These are phyloP conservation scores for Pituophis catenifer DNA, from an alignment of 2,113 vertebrate genomes.

Conservation along the genomic window DNA sequence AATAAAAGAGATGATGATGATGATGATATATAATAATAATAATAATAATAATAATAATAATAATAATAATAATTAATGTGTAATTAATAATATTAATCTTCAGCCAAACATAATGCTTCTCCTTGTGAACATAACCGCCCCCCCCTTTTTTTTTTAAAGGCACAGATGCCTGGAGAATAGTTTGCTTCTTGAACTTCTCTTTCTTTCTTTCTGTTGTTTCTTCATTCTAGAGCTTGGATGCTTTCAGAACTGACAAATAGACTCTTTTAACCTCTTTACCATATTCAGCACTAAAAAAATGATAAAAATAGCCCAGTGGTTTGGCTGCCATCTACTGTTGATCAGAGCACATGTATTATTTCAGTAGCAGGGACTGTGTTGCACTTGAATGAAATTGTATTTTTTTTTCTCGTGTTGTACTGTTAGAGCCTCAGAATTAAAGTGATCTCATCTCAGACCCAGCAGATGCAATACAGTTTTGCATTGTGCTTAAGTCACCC, in stretches of 20 bases:
- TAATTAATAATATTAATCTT: background rate
- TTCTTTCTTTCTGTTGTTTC: constrained; percentile 12
- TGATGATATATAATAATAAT: too few relatives aligned
- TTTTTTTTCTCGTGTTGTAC: constrained; percentile 12
- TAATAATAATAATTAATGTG: background rate
- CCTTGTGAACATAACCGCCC: too few relatives aligned
- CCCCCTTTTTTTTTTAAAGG: too few relatives aligned
- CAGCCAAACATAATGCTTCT: background rate
- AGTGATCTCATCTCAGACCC: background rate
- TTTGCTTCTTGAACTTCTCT: constrained; percentile 36
- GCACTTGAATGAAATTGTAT: background rate
- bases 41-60: background rate
- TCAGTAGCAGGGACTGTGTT: background rate
- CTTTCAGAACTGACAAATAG: constrained; percentile 53
- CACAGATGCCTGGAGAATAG: background rate
- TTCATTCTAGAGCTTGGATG: constrained; percentile 26
- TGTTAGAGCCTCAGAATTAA: constrained; percentile 12
- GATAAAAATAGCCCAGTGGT: constrained; percentile 64
- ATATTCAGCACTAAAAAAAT: constrained; percentile 32
- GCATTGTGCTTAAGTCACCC: background rate
- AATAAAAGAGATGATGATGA: background rate
- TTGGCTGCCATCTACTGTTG: constrained; percentile 77
- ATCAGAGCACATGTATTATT: constrained; percentile 17
- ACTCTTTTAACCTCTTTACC: constrained; percentile 28
- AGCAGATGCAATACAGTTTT: constrained; percentile 14